Percentiles rank a stretch among this genome's conserved stretches.
These are phyloP conservation scores for Druon quercuslanigerum DNA, from an alignment of 1,140 invertebrate genomes.

Conservation along the genomic window DNA sequence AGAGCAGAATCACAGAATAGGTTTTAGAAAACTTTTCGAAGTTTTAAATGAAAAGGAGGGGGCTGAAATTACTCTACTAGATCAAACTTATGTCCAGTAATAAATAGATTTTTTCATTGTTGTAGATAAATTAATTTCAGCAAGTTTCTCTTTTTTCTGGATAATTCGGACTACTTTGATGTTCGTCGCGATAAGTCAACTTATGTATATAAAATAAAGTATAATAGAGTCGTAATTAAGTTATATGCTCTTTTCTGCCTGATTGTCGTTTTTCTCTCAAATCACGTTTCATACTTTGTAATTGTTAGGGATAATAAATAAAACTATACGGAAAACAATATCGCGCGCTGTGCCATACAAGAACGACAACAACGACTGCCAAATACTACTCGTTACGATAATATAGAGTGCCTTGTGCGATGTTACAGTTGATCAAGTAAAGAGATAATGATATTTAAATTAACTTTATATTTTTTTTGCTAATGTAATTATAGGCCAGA, in stretches of 20 bases:
- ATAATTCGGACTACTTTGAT: neutral
- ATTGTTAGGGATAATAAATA: neutral
- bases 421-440: conserved; percentile 12
- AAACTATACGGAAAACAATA: neutral
- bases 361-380: neutral
- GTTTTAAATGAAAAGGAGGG: no score
- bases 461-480: conserved; percentile 17
- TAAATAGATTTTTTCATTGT: no score
- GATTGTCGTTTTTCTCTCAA: neutral
- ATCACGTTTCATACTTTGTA: conserved; percentile 4
- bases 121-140: no score
- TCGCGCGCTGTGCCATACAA: conserved; percentile 20
- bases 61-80: no score
- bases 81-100: no score
- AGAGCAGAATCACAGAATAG: no score
- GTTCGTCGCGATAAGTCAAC: neutral
- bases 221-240: neutral
- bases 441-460: conserved; percentile 17
- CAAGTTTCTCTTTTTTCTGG: neutral
- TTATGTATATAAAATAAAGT: neutral
- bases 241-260: neutral
- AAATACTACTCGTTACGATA: conserved; percentile 19
- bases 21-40: no score
- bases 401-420: conserved; percentile 16
- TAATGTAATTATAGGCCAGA: conserved; percentile 2